Evolutionary conservation across 2,113 vertebrate genomes (phyloP), one percentile per base, ranked within the genome.

Genomic region (Anas platyrhynchos): DNA sequence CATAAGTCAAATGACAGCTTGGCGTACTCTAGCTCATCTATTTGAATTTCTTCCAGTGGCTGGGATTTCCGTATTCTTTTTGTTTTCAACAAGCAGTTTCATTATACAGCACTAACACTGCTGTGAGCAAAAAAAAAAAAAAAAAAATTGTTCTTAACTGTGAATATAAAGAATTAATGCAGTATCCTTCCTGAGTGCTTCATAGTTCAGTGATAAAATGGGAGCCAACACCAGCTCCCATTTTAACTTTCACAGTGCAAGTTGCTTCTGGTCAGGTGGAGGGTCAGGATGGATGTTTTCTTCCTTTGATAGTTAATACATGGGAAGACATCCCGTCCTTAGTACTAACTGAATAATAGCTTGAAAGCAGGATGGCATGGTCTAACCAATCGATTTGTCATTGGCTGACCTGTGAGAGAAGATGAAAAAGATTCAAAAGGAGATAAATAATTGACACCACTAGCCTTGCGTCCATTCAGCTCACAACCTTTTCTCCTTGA

Each of bases 401-500:
- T 94, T 92, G 88, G 63, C 86, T 94, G 91, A 94, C 93, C 95
- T 71, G 55, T 58, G 86, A 95, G 83, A 74, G 54, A 93, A 80
- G 80, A 89, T 59, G 73, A 89, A 93, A 90, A 93, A 95, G 92
- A 91, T 92, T 92, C 88, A 89, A 59, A 96, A 94, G 91, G 89
- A 88, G 94, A 93, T 96, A 93, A 96, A 94, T 93, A 95, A 94
- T 96, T 94, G 88, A 95, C 78, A 34, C 77, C 16, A 32, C 71
- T 63, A 94, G 86, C 77, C 77, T 95, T 87, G 69, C 73, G 86
- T 94, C 86, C 59, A 20, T 95, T 95, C 80, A 85, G 46, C 86
- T 94, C 0, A 0, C 88, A 95, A 59, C 93, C 93, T 93, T 93
- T 91, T 96, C 92, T 95, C 81, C 86, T 93, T 94, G 83, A 89